Evolutionary conservation across 2,888 invertebrate species (phyloP), one percentile per base, ranked within the genome.

Genomic region (Acleris sparsana): DNA sequence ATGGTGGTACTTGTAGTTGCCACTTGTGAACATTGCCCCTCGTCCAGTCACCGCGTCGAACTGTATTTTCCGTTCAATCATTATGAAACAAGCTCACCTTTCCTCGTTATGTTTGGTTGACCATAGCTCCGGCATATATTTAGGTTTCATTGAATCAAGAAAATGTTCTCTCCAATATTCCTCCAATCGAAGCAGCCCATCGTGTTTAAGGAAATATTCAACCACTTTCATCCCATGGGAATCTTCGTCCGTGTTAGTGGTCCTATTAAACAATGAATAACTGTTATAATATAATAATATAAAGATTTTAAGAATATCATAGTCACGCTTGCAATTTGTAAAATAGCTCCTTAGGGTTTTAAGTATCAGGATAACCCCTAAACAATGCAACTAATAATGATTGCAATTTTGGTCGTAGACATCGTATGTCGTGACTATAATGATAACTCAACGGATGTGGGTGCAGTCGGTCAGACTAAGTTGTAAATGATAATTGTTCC

Each of bases 101-200:
- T 96, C 93, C 73, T 94, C 94, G 80, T 95, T 95, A 82, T 96
- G 96, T 73, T 93, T 94, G 22, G 96, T 88, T 29, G 96, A 96
- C 97, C 97, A 97, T 59, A 95, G 86, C 1, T 93, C 85, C 0
- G 97, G 97, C 83, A 97, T 87, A 84, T 90, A 93, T 69, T 92
- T 86, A 0, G 97, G 97, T 59, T 93, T 82, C 97, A 97, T 97
- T 1, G 93, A 91, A 0, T 87, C 80, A 2, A 97, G 77, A 83
- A 97, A 97, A 82, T 97, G 96, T 73, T 95, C 90, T 11, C 97
- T 87, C 97, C 97, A 97, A 67, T 94, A 74, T 74, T 93, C 93
- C 80, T 97, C 97, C 60, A 97, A 89, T 53, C 91, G 89, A 3
- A 95, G 86, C 17, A 97, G 86, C 0, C 96, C 94, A 18, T 86